phyloP scores from a whole-genome alignment of 2,113 vertebrate species.

The Lepidothrix coronata region DNA sequence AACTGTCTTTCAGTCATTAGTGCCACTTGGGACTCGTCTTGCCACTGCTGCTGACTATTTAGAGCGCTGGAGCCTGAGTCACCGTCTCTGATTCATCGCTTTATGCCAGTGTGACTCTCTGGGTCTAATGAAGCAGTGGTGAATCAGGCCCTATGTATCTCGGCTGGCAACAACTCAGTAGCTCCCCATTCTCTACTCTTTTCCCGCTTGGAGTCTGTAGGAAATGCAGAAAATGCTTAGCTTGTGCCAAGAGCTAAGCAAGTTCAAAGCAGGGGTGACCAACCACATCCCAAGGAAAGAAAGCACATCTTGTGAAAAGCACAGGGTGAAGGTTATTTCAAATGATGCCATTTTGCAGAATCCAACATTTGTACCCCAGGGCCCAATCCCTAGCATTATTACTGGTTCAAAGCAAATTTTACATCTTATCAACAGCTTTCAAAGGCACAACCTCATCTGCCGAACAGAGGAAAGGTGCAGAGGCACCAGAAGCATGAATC shows the following conservation, averaged over 20 bases:
- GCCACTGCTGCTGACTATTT: constrained; percentile 40
- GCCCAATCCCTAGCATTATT: background rate
- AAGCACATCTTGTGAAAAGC: background rate
- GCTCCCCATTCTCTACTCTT: background rate
- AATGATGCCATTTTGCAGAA: background rate
- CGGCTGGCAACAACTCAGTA: background rate
- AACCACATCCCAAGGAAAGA: background rate
- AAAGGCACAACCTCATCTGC: background rate
- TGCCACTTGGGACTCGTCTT: background rate
- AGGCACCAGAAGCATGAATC: background rate
- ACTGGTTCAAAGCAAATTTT: background rate
- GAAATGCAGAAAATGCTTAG: background rate
- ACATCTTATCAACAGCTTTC: background rate
- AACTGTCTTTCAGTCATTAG: constrained; percentile 16
- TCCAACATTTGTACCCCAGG: background rate
- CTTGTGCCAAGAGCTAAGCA: background rate
- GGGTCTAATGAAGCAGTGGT: background rate
- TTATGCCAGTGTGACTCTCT: background rate
- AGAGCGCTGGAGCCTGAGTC: constrained; percentile 3
- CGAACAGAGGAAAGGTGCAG: background rate
- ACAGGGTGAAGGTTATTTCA: background rate
- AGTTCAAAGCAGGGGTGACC: background rate
- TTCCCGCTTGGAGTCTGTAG: background rate
- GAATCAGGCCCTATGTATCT: background rate
- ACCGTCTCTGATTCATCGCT: constrained; percentile 38